Base-by-base conservation (phyloP, 2,888 invertebrate species). In the Sipha maydis region DNA sequence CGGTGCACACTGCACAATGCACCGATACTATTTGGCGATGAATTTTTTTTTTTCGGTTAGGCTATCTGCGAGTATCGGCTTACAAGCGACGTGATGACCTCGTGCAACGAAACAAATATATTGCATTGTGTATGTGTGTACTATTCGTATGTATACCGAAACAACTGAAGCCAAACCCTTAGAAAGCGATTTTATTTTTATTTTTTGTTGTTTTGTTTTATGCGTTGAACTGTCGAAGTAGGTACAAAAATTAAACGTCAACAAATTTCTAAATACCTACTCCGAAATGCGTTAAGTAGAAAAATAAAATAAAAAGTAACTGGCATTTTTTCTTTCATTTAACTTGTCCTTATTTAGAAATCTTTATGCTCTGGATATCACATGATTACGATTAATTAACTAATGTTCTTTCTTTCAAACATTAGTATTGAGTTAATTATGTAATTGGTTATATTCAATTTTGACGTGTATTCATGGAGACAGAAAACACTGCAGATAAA, bases 321-420 rank as follows among this genome's bases (percentile, higher is more conserved):
- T 9, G 7, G 8, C 1, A 67, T 11, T 67, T 67, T 69, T 69
- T 69, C 28, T 69, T 69, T 69, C 25, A 28, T 69, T 69, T 11
- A 21, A 69, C 69, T 69, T 69, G 69, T n/a, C 69, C 69, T 69
- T 69, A n/a, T 69, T 69, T n/a, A 69, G 69, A 69, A 69, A 69
- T 28, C n/a, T n/a, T 8, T 7, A 61, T 21, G 0, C 61, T 61
- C 61, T 25, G 19, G 25, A 25, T 25, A 61, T 1, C 21, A 61
- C 25, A 25, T 61, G 1, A 61, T 21, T 61, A 48, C 48, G 48
- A 48, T 48, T 8, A 41, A 41, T 7, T 3, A 8, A 41, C 7
- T 41, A 41, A 41, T 41, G 11, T 41, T 48, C 0, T 48, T 48
- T 48, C 41, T 48, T 48, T 48, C 14, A 14, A 48, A 48, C 14